Evolutionary conservation across 2,888 invertebrate species (phyloP).

Genomic region (Oxycera nigricornis): DNA sequence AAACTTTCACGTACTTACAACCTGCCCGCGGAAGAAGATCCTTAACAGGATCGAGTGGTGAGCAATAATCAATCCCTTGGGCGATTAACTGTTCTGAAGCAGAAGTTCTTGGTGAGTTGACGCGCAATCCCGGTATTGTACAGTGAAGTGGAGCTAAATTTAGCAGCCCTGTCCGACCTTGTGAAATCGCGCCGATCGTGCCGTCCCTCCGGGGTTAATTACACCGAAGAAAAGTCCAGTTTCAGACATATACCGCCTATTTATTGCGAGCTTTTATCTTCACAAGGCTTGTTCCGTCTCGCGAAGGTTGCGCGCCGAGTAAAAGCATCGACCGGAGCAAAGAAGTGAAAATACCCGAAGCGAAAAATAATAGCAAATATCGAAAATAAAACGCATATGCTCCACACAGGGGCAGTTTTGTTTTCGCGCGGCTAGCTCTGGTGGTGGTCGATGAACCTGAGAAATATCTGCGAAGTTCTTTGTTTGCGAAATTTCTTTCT

Average conservation of each 20-base stretch:
- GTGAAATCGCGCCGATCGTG: conserved; percentile 24
- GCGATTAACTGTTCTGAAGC: not conserved
- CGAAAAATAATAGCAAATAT: not conserved
- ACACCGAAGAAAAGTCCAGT: conserved; percentile 15
- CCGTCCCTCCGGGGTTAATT: conserved; percentile 28
- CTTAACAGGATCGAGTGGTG: not conserved
- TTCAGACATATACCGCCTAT: not conserved
- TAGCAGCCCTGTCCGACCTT: conserved; percentile 21
- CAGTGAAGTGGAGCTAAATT: conserved; percentile 21
- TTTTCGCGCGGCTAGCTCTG: conserved; percentile 21
- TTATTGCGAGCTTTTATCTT: conserved; percentile 12
- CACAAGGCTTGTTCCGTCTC: conserved; percentile 24
- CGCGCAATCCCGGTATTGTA: not conserved
- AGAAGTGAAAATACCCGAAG: not conserved
- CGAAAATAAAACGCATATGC: conserved; percentile 23
- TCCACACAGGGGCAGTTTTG: conserved; percentile 20
- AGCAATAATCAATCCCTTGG: conserved; percentile 1
- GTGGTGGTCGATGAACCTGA: conserved; percentile 36
- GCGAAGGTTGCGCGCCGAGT: not conserved
- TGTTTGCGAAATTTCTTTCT: conserved; percentile 21
- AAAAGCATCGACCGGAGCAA: conserved; percentile 1
- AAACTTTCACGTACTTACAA: conserved; percentile 35
- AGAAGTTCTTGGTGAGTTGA: too few relatives aligned
- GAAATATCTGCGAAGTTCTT: conserved; percentile 14
- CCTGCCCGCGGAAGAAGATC: not conserved